Evolutionary conservation across 1,140 invertebrate species (phyloP), one percentile per base, ranked within the genome.

Genomic region (Caerostris darwini): DNA sequence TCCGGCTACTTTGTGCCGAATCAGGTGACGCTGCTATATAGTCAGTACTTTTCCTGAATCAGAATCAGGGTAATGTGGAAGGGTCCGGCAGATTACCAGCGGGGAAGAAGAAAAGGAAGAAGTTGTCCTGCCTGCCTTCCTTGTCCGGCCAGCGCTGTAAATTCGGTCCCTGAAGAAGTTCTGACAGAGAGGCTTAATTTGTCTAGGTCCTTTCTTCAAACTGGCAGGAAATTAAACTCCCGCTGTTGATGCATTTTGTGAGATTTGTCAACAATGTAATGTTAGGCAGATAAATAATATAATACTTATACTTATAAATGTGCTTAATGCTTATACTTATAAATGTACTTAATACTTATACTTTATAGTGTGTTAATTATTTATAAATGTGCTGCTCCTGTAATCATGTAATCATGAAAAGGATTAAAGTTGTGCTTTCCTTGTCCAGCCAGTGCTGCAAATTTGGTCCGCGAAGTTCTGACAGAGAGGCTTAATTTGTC

Each of bases 11-110:
- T 94, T 94, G 83, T 94, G 92, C 92, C 53, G 67, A 69, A 57
- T 94, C 92, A 94, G 92, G 92, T 94, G 92, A 93, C 50, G 82
- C 71, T 10, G 17, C 81, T 85, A 57, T 89, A 89, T 89, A 89
- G 87, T 89, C 34, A 34, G 34, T 17, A 34, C 34, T 34, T 34
- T 34, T 34, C 56, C 61, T 89, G 82, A 83, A 83, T 83, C 82
- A 83, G 82, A 83, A 83, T 56, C 82, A 6, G 82, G 53, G 82
- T 83, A 83, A 83, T 83, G 82, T 56, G 54, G 14, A 57, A 57
- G 54, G 82, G 82, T 56, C 56, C 82, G 17, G 82, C 56, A 83
- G 82, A 83, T 83, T 83, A 89, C 87, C 69, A 14, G 50, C 50
- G 56, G 57, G n/a, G 53, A 50, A 6, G 85, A 87, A 19, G 58